A percentile compares a stretch with the other conserved stretches of the same genome.
These are phyloP conservation scores for Microtus pennsylvanicus DNA, from an alignment of 2,113 vertebrate genomes.

Conservation along the genomic window DNA sequence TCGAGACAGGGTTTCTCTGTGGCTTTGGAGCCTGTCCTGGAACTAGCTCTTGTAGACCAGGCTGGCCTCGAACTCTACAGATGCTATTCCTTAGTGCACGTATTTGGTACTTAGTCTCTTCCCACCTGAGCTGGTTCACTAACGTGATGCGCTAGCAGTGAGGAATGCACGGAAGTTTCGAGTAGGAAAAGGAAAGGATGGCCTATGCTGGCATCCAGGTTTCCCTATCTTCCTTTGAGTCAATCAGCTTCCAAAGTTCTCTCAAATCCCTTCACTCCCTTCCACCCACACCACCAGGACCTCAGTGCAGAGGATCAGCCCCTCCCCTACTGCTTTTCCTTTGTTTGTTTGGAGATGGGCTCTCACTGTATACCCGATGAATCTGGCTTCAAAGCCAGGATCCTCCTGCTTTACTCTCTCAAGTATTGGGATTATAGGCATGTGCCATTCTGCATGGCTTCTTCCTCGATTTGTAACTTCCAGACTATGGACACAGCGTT, in stretches of 20 bases:
- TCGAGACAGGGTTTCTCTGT: not conserved
- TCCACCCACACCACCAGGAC: not conserved
- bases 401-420: not conserved
- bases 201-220: not conserved
- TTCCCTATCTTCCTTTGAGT: not conserved
- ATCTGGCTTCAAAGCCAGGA: not conserved
- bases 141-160: not conserved
- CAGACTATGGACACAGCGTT: not conserved
- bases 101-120: not conserved
- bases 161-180: not conserved
- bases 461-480: not conserved
- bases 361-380: not conserved
- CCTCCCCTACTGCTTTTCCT: not conserved
- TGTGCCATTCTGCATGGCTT: not conserved
- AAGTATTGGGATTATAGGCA: not conserved
- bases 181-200: not conserved
- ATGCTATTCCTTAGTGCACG: not conserved
- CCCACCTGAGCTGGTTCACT: not conserved
- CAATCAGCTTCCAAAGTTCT: not conserved
- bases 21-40: no score
- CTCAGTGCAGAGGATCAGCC: not conserved
- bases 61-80: not conserved
- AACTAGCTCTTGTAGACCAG: not conserved
- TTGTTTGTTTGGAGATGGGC: not conserved
- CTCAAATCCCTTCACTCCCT: not conserved